phyloP scores from a whole-genome alignment of 2,113 vertebrate genomes.

The Gnathonemus echidnorhynchus region DNA sequence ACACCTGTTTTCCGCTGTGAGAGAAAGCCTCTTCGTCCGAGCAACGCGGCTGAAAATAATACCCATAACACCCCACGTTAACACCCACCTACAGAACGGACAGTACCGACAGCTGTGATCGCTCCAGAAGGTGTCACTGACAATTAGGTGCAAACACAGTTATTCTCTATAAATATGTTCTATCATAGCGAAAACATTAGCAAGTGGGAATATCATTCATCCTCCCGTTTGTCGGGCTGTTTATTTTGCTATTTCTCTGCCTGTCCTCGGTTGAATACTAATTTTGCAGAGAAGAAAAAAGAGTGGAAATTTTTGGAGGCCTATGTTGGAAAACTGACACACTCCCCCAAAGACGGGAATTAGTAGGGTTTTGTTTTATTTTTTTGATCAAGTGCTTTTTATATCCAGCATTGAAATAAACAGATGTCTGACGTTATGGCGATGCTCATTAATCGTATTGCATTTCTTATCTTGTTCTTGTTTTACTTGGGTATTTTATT shows the following conservation, averaged over 20 bases:
- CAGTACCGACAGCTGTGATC: background rate
- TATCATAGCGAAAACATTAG: background rate
- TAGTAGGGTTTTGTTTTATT: background rate
- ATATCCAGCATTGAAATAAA: background rate
- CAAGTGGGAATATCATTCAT: background rate
- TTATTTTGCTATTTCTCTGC: background rate
- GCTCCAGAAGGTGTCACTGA: background rate
- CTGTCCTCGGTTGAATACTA: background rate
- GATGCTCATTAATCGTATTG: background rate
- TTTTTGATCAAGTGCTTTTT: background rate
- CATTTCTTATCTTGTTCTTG: background rate
- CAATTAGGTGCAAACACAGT: background rate
- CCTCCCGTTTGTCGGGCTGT: background rate
- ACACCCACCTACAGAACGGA: constrained; percentile 10
- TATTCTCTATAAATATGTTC: constrained; percentile 7
- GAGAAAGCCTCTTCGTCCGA: background rate
- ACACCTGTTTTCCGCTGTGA: constrained; percentile 5
- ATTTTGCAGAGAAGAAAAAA: background rate
- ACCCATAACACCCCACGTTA: background rate
- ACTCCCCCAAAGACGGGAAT: background rate
- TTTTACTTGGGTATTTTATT: background rate
- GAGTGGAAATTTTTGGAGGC: background rate
- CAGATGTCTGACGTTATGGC: background rate
- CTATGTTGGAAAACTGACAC: background rate
- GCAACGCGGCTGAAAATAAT: background rate